Conservation (phyloP, 1,140 invertebrate genomes). For the Cyphomyrmex costatus region DNA sequence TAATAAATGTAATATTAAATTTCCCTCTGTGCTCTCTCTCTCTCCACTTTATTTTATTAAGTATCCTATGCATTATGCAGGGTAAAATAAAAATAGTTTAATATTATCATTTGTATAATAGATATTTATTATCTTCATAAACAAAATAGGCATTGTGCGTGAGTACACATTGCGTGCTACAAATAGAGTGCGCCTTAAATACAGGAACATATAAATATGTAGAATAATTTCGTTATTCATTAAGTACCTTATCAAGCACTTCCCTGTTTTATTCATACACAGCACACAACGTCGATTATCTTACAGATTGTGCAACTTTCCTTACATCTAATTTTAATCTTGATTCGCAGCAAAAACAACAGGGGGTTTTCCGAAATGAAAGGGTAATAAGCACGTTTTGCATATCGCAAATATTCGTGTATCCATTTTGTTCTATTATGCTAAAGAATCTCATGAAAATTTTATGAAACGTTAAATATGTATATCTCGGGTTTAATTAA, state of each 20-base stretch:
- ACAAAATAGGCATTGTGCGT: constrained; percentile 62
- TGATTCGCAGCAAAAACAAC: background rate
- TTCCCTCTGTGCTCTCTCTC: background rate
- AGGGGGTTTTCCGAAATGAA: background rate
- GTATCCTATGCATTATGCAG: background rate
- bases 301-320: constrained; percentile 26
- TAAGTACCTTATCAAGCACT: background rate
- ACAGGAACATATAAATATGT: constrained; percentile 52
- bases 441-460: background rate
- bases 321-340: constrained; percentile 27
- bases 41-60: background rate
- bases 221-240: constrained; percentile 29
- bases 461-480: background rate
- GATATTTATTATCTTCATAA: constrained; percentile 67
- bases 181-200: constrained; percentile 36
- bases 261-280: background rate
- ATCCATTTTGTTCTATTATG: constrained; percentile 1
- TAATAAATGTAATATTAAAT: background rate
- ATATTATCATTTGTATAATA: constrained; percentile 26
- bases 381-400: constrained; percentile 12
- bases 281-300: constrained; percentile 26
- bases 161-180: constrained; percentile 58
- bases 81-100: background rate
- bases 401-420: background rate
- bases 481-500: background rate